Evolutionary conservation across 2,113 vertebrate genomes (phyloP).

Genomic region (Zingel zingel): DNA sequence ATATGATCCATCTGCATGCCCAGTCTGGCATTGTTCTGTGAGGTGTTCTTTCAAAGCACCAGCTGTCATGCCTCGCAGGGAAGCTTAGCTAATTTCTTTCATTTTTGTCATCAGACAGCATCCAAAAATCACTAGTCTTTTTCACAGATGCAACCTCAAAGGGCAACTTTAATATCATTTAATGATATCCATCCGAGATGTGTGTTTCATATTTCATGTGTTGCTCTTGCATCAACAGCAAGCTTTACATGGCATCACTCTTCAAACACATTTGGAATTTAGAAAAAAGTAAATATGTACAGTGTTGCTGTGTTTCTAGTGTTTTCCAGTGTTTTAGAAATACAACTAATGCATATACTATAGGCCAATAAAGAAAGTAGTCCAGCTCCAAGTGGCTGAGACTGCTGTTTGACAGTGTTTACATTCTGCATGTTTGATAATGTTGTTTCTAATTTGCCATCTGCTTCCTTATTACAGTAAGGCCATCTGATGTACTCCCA

Average conservation of each 20-base stretch:
- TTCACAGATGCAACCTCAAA: neutral
- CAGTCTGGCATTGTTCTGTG: neutral
- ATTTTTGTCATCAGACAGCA: neutral
- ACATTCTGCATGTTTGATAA: conserved; percentile 7
- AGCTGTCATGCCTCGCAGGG: neutral
- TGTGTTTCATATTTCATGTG: neutral
- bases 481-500: conserved; percentile 1
- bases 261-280: neutral
- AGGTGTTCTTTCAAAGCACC: neutral
- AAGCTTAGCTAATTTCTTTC: neutral
- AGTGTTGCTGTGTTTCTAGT: neutral
- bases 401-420: neutral
- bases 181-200: neutral
- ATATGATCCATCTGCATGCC: neutral
- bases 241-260: neutral
- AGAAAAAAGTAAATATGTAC: neutral
- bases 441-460: neutral
- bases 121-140: neutral
- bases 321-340: neutral
- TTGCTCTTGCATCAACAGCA: neutral
- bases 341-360: neutral
- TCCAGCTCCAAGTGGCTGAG: neutral
- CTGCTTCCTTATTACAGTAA: conserved; percentile 2
- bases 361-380: neutral
- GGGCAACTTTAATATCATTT: conserved; percentile 3